Evolutionary conservation across 2,113 vertebrate species (phyloP), one percentile per base, ranked within the genome.

Genomic region (Coptodon rendalli): DNA sequence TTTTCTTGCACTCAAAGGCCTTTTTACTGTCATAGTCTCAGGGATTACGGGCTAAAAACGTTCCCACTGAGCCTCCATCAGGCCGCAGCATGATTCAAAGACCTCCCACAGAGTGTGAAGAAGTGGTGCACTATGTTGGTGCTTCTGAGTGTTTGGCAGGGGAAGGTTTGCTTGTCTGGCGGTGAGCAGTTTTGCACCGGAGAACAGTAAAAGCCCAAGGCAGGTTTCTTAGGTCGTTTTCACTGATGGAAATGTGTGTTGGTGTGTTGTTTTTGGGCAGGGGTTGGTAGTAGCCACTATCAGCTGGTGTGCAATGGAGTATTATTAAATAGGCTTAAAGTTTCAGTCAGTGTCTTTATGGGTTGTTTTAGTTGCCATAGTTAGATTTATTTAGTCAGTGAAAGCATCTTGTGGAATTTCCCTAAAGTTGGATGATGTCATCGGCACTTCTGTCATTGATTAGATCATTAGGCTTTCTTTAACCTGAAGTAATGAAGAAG

Each of bases 31-130:
- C 80, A 57, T 56, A 59, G 83, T 87, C 40, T 24, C 27, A 54
- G 71, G 63, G 86, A 88, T 92, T 90, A 89, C 27, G 0, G 22
- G 78, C 50, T 22, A 81, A 84, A 87, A 91, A 88, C 11, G 27
- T 90, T 88, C 91, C 86, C 81, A 88, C 88, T 82, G 81, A 82
- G 66, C 82, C 86, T 86, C 89, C 83, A 86, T 85, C 87, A 80
- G 88, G 83, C 87, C 4, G 7, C 82, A 68, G 80, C 82, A 81
- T 10, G 83, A 89, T 84, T 91, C 89, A 89, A 61, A 92, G 91
- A 92, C 92, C 91, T 87, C 94, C 91, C 87, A 93, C 84, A 17
- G 80, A 86, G 87, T 31, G 59, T 86, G 89, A 92, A 90, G 91
- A 93, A 89, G 73, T 56, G 61, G 29, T 79, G 66, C 2, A 84